These are phyloP conservation scores for Lasioglossum lativentre DNA, from an alignment of 2,888 invertebrate genomes.

Conservation along the genomic window DNA sequence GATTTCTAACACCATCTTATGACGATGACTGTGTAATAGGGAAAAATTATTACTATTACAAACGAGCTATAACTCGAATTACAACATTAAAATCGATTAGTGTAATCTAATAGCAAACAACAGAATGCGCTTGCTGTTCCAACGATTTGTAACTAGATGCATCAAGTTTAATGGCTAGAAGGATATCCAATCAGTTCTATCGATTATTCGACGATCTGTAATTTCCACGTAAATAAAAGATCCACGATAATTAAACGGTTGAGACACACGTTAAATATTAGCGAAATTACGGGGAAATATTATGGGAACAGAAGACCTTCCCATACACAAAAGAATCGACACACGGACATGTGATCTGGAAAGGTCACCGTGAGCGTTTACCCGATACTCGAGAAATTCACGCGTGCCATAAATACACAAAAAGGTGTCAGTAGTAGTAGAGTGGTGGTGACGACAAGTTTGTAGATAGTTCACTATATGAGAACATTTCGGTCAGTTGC, in stretches of 20 bases:
- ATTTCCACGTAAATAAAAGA: neutral
- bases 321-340: too few species aligned
- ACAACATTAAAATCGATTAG: neutral
- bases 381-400: neutral
- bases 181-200: neutral
- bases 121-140: neutral
- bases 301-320: too few species aligned
- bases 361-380: neutral
- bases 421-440: neutral
- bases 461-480: neutral
- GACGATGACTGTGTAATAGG: neutral
- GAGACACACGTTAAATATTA: neutral
- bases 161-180: neutral
- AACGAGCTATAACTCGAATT: neutral
- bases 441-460: neutral
- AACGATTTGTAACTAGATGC: neutral
- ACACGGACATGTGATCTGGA: too few species aligned
- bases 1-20: too few species aligned
- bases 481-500: slow-evolving; percentile 66
- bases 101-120: neutral
- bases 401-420: neutral
- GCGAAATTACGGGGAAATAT: neutral
- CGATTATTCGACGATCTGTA: neutral
- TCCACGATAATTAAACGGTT: neutral
- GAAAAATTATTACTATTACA: neutral